A percentile compares a stretch with the other conserved stretches of the same genome.
Conservation (phyloP, 2,113 vertebrate species). For the Heterochromis multidens region DNA sequence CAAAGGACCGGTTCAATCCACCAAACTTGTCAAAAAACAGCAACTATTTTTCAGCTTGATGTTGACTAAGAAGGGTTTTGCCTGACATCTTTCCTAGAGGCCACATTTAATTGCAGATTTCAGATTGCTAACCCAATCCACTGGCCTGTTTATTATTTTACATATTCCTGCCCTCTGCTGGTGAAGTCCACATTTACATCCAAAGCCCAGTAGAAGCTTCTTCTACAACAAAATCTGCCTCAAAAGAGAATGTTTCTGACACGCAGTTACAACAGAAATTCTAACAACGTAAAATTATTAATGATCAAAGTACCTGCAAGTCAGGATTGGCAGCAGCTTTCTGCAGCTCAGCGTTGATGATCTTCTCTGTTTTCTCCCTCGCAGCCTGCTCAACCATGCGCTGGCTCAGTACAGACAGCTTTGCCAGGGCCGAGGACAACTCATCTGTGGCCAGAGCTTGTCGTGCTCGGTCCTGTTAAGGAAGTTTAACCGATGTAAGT, state of each 20-base stretch:
- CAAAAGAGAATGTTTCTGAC: neutral
- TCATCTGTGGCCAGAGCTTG: conserved; percentile 93
- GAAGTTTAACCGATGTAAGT: neutral
- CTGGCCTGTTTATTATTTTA: neutral
- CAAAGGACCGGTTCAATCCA: neutral
- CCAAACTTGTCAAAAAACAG: neutral
- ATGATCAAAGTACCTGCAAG: conserved; percentile 81
- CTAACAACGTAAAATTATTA: neutral
- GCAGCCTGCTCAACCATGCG: conserved; percentile 98
- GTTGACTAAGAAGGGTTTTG: neutral
- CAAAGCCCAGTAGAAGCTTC: neutral
- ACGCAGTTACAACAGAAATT: neutral
- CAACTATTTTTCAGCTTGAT: neutral
- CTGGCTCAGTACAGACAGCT: conserved; percentile 95
- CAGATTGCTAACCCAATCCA: neutral
- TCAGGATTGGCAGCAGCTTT: conserved; percentile 98
- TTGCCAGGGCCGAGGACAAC: conserved; percentile 94
- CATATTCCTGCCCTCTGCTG: conserved; percentile 16
- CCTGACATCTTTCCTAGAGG: neutral
- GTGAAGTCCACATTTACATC: neutral
- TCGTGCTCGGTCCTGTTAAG: conserved; percentile 82
- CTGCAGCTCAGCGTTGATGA: conserved; percentile 96
- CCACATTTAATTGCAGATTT: neutral
- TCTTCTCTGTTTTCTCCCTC: conserved; percentile 96
- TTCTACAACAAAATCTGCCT: neutral